phyloP scores from a whole-genome alignment of 1,140 invertebrate species.

The Cotesia glomerata region DNA sequence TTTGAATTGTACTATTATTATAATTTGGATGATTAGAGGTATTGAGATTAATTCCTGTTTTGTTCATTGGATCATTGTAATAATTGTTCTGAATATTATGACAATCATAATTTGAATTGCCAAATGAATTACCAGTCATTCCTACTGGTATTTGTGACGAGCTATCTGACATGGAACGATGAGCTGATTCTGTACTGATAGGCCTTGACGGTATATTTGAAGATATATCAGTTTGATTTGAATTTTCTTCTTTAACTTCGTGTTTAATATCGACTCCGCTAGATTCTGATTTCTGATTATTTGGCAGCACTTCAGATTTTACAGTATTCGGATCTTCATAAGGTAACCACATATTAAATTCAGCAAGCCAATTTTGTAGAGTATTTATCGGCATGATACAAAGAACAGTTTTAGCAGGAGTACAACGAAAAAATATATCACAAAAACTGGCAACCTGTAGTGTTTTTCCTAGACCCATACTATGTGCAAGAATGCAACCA shows the following conservation, averaged over 20 bases:
- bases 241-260: constrained; percentile 54
- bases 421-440: constrained; percentile 93
- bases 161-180: constrained; percentile 21
- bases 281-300: constrained; percentile 42
- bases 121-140: constrained; percentile 42
- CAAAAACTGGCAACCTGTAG: constrained; percentile 94
- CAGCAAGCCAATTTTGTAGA: constrained; percentile 96
- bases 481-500: constrained; percentile 97
- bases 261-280: constrained; percentile 39
- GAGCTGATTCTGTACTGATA: constrained; percentile 44
- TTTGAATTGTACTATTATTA: constrained; percentile 35
- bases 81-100: constrained; percentile 45
- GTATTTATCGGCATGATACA: constrained; percentile 99
- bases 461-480: constrained; percentile 99
- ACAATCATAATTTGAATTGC: constrained; percentile 45
- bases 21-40: constrained; percentile 40
- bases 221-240: constrained; percentile 43
- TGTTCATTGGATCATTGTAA: constrained; percentile 41
- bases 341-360: constrained; percentile 97
- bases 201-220: constrained; percentile 47
- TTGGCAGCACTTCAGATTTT: constrained; percentile 40
- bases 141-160: constrained; percentile 37
- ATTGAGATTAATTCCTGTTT: constrained; percentile 35
- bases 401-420: constrained; percentile 85
- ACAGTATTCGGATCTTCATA: constrained; percentile 54